phyloP scores from a whole-genome alignment of 2,888 invertebrate genomes.

The Acleris emargana region DNA sequence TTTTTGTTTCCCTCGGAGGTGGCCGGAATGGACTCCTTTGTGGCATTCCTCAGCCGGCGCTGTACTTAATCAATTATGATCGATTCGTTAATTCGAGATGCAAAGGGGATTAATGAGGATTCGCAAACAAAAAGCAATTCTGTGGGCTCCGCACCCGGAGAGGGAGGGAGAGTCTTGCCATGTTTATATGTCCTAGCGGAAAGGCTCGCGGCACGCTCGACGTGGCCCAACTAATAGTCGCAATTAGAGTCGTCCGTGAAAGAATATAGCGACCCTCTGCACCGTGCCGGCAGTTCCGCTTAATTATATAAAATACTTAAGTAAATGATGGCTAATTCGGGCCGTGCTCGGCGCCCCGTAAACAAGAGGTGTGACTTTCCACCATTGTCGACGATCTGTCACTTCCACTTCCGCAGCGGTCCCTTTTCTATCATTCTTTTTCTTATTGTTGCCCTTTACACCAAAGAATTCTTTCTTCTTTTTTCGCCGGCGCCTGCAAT shows the following conservation, averaged over 20 bases:
- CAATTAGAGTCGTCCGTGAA: conserved; percentile 67
- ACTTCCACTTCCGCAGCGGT: conserved; percentile 75
- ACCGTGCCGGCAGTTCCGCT: conserved; percentile 72
- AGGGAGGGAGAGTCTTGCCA: conserved; percentile 19
- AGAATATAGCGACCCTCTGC: conserved; percentile 70
- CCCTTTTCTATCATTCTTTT: conserved; percentile 70
- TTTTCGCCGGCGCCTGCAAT: conserved; percentile 71
- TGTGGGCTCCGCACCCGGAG: conserved; percentile 29
- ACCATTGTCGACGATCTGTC: conserved; percentile 82
- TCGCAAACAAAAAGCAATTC: conserved; percentile 34
- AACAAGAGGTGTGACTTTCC: conserved; percentile 83
- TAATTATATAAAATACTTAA: conserved; percentile 83
- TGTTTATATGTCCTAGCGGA: conserved; percentile 24
- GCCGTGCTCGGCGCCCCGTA: conserved; percentile 68
- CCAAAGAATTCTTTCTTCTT: conserved; percentile 75
- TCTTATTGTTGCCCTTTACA: conserved; percentile 77
- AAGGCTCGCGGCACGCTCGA: conserved; percentile 29
- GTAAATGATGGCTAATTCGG: conserved; percentile 82
- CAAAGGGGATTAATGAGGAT: conserved; percentile 64
- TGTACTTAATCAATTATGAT: conserved; percentile 82
- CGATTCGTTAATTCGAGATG: conserved; percentile 78
- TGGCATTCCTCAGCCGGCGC: conserved; percentile 63
- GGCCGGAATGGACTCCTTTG: conserved; percentile 74
- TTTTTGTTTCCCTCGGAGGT: conserved; percentile 74
- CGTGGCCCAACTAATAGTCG: conserved; percentile 53